Evolutionary conservation across 2,888 invertebrate species (phyloP).

Genomic region (Sussaba pulchella): DNA sequence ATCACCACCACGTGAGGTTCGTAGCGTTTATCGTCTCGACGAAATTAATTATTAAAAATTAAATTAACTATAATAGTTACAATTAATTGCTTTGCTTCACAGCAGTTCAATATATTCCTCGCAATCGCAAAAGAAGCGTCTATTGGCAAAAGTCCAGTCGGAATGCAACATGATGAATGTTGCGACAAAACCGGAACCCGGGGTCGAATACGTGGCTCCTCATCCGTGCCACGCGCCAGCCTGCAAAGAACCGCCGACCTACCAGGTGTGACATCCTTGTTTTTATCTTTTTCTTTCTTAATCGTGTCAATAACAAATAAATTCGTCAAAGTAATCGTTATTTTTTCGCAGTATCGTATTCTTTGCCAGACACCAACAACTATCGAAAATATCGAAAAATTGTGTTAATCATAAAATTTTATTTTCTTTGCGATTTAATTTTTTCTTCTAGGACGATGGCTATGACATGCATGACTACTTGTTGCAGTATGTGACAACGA

Average conservation of each 20-base stretch:
- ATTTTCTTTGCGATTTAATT: slow-evolving; percentile 70
- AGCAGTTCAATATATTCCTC: slow-evolving; percentile 85
- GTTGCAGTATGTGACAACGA: slow-evolving; percentile 84
- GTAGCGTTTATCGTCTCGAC: slow-evolving; percentile 35
- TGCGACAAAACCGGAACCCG: slow-evolving; percentile 88
- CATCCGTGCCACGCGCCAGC: slow-evolving; percentile 85
- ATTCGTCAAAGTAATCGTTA: no score
- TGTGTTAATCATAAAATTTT: not conserved
- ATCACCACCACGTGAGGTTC: slow-evolving; percentile 82
- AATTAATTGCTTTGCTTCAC: slow-evolving; percentile 48
- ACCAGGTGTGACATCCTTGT: slow-evolving; percentile 78
- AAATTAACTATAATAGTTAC: not conserved
- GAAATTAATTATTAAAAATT: not conserved
- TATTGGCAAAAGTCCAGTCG: slow-evolving; percentile 94
- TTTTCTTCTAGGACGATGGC: slow-evolving; percentile 80
- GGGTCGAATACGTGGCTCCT: slow-evolving; percentile 84
- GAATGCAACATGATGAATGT: slow-evolving; percentile 88
- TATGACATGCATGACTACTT: slow-evolving; percentile 83
- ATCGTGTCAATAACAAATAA: no score
- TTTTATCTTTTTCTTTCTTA: no score
- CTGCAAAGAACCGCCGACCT: slow-evolving; percentile 85
- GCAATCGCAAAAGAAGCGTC: slow-evolving; percentile 95
- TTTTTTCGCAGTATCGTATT: no score
- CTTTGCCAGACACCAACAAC: no score
- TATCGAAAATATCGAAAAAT: not conserved